A percentile compares a stretch with the other conserved stretches of the same genome.
phyloP scores from a whole-genome alignment of 2,888 invertebrate species.

The Bellardia pandia region DNA sequence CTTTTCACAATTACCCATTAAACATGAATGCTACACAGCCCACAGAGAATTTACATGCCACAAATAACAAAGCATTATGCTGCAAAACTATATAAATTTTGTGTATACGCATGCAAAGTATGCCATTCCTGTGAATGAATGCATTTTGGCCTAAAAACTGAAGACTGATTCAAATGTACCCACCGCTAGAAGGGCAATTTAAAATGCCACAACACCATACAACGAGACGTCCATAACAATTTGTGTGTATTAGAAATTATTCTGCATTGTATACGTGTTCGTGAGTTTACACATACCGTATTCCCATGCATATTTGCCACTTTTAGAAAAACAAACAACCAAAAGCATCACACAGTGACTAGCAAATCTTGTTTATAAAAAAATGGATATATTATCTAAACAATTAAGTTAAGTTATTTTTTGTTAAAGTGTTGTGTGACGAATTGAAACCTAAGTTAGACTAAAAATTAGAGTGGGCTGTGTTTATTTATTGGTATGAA shows the following conservation, averaged over 20 bases:
- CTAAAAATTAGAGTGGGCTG: too few relatives aligned
- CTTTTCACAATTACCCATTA: slow-evolving; percentile 13
- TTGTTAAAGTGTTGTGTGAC: too few relatives aligned
- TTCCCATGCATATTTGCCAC: not conserved
- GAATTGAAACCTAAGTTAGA: too few relatives aligned
- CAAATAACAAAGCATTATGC: slow-evolving; percentile 47
- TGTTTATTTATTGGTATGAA: too few relatives aligned
- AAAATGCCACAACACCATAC: slow-evolving; percentile 44
- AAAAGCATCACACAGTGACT: not conserved
- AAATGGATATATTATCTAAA: too few relatives aligned
- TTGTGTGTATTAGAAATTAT: slow-evolving; percentile 1
- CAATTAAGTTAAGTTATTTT: too few relatives aligned
- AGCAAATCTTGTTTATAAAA: too few relatives aligned
- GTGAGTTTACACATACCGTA: not conserved
- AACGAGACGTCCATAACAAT: slow-evolving; percentile 21
- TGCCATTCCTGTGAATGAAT: not conserved
- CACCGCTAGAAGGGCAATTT: slow-evolving; percentile 49
- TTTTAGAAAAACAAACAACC: not conserved
- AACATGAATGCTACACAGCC: slow-evolving; percentile 17
- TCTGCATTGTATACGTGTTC: not conserved
- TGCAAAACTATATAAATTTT: slow-evolving; percentile 5
- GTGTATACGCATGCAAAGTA: not conserved
- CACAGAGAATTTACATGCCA: slow-evolving; percentile 31
- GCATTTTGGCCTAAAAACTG: not conserved
- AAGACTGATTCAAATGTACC: slow-evolving; percentile 26